phyloP scores from a whole-genome alignment of 92 coral and sea anemone genomes.

The Scolanthus callimorphus region DNA sequence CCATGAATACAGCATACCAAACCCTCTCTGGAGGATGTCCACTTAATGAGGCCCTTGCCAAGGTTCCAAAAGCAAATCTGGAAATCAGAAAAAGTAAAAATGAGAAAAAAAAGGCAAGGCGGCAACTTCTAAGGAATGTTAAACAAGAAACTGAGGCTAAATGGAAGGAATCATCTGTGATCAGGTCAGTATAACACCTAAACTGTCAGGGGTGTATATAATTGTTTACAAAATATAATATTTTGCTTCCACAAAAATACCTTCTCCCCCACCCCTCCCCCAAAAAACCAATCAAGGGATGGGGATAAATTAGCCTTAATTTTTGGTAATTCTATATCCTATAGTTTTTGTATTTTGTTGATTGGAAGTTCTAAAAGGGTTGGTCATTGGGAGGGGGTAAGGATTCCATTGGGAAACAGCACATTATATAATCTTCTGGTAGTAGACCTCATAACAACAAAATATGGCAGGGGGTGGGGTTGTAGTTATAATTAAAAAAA shows the following conservation, averaged over 20 bases:
- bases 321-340: too few species aligned
- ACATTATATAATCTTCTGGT: too few species aligned
- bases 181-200: slow-evolving; percentile 8
- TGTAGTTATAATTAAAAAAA: too few species aligned
- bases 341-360: too few species aligned
- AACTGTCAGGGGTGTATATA: neutral
- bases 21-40: slow-evolving; percentile 8
- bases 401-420: too few species aligned
- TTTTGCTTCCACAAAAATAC: neutral
- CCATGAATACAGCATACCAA: slow-evolving; percentile 7
- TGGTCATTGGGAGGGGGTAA: too few species aligned
- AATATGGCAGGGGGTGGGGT: too few species aligned
- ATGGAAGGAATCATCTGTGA: slow-evolving; percentile 18
- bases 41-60: slow-evolving; percentile 25
- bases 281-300: too few species aligned
- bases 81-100: slow-evolving; percentile 8
- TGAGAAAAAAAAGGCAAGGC: slow-evolving; percentile 12
- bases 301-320: too few species aligned
- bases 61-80: slow-evolving; percentile 21
- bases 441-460: too few species aligned
- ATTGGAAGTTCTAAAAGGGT: too few species aligned
- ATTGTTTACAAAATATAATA: neutral
- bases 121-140: slow-evolving; percentile 3
- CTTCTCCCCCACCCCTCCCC: neutral
- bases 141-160: slow-evolving; percentile 15